Conservation (phyloP, 2,888 invertebrate species). For the Lordiphosa andalusiaca region DNA sequence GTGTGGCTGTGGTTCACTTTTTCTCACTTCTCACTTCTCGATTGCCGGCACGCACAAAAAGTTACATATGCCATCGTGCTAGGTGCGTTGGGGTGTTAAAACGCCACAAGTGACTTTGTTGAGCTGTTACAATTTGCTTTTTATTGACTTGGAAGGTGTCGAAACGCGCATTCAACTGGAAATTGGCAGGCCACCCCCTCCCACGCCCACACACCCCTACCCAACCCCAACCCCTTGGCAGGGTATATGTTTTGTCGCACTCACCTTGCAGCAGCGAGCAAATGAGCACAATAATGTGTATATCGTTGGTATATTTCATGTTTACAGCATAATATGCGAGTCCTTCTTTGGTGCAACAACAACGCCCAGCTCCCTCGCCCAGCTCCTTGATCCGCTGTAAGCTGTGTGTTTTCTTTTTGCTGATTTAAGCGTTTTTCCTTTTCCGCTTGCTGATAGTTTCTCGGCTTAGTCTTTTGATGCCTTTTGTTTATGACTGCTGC, state of each 20-base stretch:
- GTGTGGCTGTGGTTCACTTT: constrained; percentile 5
- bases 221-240: background rate
- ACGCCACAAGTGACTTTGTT: constrained; percentile 68
- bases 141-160: constrained; percentile 63
- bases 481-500: constrained; percentile 43
- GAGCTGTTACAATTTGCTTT: constrained; percentile 71
- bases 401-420: constrained; percentile 31
- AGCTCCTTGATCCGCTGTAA: constrained; percentile 15
- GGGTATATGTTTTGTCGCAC: constrained; percentile 39
- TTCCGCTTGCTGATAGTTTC: constrained; percentile 39
- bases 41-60: constrained; percentile 30
- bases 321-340: constrained; percentile 77
- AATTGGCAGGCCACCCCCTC: background rate
- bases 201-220: no score
- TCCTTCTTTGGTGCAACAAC: constrained; percentile 36
- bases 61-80: constrained; percentile 14
- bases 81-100: constrained; percentile 57
- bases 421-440: constrained; percentile 57
- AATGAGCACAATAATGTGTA: constrained; percentile 77
- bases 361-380: constrained; percentile 7
- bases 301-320: constrained; percentile 78
- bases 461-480: constrained; percentile 36
- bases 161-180: constrained; percentile 28
- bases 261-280: constrained; percentile 76
- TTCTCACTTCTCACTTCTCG: constrained; percentile 13